phyloP scores from a whole-genome alignment of 2,797 vertebrate genomes.

The Synanceia verrucosa region DNA sequence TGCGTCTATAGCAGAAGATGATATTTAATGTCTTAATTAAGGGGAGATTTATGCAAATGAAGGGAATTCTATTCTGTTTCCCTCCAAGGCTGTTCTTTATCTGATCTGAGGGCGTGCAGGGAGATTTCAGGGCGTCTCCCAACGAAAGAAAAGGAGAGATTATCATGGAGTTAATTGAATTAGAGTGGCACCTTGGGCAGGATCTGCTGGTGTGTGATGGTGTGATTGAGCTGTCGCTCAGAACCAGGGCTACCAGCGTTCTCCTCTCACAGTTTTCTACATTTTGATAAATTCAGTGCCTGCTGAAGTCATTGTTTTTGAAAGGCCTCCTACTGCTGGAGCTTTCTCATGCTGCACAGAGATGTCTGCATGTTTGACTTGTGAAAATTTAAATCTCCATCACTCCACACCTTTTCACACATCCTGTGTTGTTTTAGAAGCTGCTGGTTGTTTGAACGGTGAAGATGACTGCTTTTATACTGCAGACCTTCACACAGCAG shows the following conservation, averaged over 20 bases:
- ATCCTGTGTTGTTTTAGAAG: constrained; percentile 30
- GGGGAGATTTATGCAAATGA: constrained; percentile 69
- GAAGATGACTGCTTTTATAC: constrained; percentile 20
- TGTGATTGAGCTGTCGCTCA: constrained; percentile 8
- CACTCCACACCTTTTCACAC: constrained; percentile 16
- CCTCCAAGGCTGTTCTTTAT: constrained; percentile 43
- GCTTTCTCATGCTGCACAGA: not conserved
- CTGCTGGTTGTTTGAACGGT: constrained; percentile 30
- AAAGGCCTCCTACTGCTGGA: not conserved
- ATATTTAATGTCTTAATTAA: constrained; percentile 79
- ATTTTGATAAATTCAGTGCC: not conserved
- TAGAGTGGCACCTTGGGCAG: constrained; percentile 37
- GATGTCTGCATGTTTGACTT: constrained; percentile 9
- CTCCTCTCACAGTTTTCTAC: not conserved
- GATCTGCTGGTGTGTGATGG: not conserved
- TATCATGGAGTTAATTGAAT: constrained; percentile 62
- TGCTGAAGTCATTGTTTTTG: not conserved
- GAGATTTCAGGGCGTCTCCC: constrained; percentile 48
- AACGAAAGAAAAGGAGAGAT: constrained; percentile 3
- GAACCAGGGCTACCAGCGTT: not conserved
- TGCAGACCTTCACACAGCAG: constrained; percentile 9
- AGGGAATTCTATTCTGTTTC: constrained; percentile 35
- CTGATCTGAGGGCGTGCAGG: constrained; percentile 14
- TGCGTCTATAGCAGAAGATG: constrained; percentile 40
- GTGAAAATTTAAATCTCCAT: not conserved